Base-by-base conservation (phyloP, 2,113 vertebrate genomes). In the Mungos mungo region DNA sequence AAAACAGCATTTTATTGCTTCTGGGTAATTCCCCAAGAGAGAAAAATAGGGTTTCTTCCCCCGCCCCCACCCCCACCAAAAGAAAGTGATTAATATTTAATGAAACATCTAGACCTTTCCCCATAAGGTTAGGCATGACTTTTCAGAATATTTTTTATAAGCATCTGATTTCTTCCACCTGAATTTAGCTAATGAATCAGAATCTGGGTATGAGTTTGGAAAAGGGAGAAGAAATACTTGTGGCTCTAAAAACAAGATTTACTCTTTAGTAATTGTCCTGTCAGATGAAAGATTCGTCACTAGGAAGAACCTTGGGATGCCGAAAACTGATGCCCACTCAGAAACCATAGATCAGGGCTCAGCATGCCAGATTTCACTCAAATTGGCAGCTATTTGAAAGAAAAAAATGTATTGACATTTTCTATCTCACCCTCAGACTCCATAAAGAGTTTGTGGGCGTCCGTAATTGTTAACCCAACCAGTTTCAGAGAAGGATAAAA, bases 41-140 rank as follows among this genome's bases (percentile, higher is more conserved):
- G 81, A 93, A 95, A 96, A 98, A 95, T 94, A 95, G 95, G 87
- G 60, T 88, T 96, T 76, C 45, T 79, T 74, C 47, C 15, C 21
- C 88, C 68, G 84, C 16, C 3, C 15, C 57, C 54, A 82, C 57
- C 21, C 15, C 52, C 52, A 54, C 52, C 52, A 54, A 54, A 54
- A 60, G 97, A 98, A 98, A 68, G 95, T 80, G 97, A 95, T 97
- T 97, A 94, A 98, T 97, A n/a, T 95, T 76, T 87, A 97, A 98
- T 93, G 84, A 96, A 97, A 74, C 94, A 93, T 98, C 31, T 96
- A 97, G 76, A 23, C 9, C 47, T 96, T 95, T 83, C 80, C 54
- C 33, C 93, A 96, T 88, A 38, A 92, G 7, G 84, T 95, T 90
- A 89, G 91, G 85, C 93, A 65, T 92, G 79, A 96, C 96, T 35